A percentile compares a stretch with the other conserved stretches of the same genome.
Evolutionary conservation across 2,113 vertebrate species (phyloP).

Genomic region (Ochotona curzoniae): DNA sequence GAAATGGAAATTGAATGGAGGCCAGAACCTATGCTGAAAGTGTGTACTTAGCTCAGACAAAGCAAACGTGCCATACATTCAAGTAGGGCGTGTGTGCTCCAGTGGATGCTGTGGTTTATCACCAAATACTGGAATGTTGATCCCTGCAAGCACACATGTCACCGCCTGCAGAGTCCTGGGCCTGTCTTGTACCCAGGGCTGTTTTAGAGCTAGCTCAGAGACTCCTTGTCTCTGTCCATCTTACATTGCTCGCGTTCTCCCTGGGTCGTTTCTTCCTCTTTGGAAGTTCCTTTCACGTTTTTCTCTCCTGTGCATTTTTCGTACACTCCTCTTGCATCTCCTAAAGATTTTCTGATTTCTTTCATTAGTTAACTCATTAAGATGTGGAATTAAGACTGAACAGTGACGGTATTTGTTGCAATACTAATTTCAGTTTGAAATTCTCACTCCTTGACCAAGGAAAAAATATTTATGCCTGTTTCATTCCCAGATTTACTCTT

Average conservation of each 20-base stretch:
- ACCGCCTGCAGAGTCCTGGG: not conserved
- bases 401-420: not conserved
- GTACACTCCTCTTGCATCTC: not conserved
- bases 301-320: not conserved
- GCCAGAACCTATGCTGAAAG: not conserved
- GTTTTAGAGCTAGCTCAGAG: not conserved
- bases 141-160: not conserved
- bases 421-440: not conserved
- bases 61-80: not conserved
- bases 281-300: not conserved
- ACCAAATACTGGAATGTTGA: not conserved
- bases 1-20: not conserved
- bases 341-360: not conserved
- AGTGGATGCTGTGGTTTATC: no score
- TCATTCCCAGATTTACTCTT: not conserved
- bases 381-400: not conserved
- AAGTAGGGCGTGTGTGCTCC: not conserved
- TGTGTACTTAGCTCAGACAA: not conserved
- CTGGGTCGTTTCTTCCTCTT: not conserved
- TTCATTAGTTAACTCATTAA: not conserved
- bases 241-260: not conserved
- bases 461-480: not conserved
- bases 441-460: not conserved
- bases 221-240: not conserved
- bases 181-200: not conserved